Evolutionary conservation across 2,113 vertebrate genomes (phyloP).

Genomic region (Camelus dromedarius): DNA sequence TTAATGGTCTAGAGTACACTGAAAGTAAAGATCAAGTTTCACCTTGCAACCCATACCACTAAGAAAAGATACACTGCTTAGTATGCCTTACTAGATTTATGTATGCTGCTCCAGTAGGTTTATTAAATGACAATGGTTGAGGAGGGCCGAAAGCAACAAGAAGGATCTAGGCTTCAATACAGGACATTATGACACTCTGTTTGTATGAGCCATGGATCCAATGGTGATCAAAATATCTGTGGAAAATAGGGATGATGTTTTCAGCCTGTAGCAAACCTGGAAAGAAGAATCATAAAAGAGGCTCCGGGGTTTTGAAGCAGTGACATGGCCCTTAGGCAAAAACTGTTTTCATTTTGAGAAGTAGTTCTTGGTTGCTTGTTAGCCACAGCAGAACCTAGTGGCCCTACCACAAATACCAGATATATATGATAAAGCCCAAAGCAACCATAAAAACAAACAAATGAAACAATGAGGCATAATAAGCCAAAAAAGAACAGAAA

Average conservation of each 20-base stretch:
- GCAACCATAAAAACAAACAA: background rate
- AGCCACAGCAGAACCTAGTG: background rate
- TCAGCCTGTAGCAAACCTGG: background rate
- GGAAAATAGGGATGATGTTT: background rate
- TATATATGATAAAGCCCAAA: background rate
- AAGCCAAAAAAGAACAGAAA: conserved; percentile 21
- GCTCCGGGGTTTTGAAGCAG: background rate
- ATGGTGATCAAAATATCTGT: background rate
- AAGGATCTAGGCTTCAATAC: background rate
- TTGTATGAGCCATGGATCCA: background rate
- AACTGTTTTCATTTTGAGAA: background rate
- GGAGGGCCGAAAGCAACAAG: background rate
- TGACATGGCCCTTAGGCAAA: background rate
- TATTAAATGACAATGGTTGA: background rate
- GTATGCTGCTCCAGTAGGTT: background rate
- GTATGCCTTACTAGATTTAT: background rate
- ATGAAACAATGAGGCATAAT: background rate
- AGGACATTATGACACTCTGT: background rate
- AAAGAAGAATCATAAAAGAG: conserved; percentile 1
- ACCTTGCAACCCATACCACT: background rate
- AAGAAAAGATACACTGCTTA: conserved; percentile 16
- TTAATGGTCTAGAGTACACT: background rate
- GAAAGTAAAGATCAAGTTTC: background rate
- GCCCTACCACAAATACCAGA: background rate
- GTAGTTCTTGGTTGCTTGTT: background rate